Base-by-base conservation (phyloP, 2,113 vertebrate species). In the Zingel zingel region DNA sequence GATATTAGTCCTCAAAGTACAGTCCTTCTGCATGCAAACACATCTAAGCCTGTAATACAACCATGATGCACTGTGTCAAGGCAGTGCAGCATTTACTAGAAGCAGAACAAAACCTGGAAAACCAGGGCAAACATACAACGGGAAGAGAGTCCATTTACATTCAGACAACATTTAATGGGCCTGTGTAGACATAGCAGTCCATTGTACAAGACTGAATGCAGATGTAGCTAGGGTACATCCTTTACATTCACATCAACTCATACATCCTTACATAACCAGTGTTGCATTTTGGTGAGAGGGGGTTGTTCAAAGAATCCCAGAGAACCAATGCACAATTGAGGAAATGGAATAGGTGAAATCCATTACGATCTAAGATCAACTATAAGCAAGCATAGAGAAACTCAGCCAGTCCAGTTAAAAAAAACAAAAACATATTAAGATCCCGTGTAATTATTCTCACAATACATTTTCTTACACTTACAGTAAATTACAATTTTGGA, bases 101-200 rank as follows among this genome's bases (percentile, higher is more conserved):
- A 47, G 56, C 15, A 13, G 66, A 79, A 79, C 23, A 86, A 86
- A 85, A 81, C 63, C 71, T 62, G 58, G 33, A 80, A 89, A 79
- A 78, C 33, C 16, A 45, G 56, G 16, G 33, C 47, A 67, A 57
- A 73, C 58, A 54, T 18, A 63, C 2, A 4, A 56, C 47, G 8
- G 48, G 50, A 77, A 63, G 36, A 45, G 10, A 71, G 56, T 21
- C 19, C 0, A n/a, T 68, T 74, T 80, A 36, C 39, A 79, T 74
- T 74, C 58, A 69, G 23, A 14, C n/a, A 25, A 21, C 43, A 66
- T 50, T 53, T 53, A 64, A 79, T 76, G 39, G 67, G 50, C 7
- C 30, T 13, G n/a, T 39, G 50, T 50, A 39, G 39, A 65, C 25
- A 11, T 5, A 16, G 14, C 15, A 14, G 54, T 54, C 10, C 7